Evolutionary conservation across 1,140 invertebrate species (phyloP).

Genomic region (Danaus plexippus): DNA sequence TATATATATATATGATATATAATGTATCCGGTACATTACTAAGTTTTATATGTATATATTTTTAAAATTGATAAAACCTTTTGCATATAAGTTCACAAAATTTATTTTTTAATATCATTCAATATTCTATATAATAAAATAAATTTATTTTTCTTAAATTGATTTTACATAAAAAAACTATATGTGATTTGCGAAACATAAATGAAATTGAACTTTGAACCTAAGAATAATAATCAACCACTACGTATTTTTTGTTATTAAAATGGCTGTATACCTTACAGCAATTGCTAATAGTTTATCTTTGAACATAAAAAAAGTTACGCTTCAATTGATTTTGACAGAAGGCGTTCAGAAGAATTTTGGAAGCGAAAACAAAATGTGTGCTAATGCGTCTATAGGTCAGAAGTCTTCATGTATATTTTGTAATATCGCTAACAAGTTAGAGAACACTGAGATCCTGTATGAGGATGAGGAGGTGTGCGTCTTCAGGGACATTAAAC

Average conservation of each 20-base stretch:
- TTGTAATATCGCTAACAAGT: conserved; percentile 78
- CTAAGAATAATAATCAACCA: too few relatives aligned
- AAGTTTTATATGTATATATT: too few relatives aligned
- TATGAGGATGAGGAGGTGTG: conserved; percentile 83
- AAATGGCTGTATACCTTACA: conserved; percentile 14
- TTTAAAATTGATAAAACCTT: too few relatives aligned
- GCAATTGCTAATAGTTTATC: conserved; percentile 1
- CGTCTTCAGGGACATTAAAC: conserved; percentile 88
- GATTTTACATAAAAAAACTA: too few relatives aligned
- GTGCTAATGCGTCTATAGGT: conserved; percentile 1
- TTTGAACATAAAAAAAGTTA: conserved; percentile 4
- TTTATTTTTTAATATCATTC: too few relatives aligned
- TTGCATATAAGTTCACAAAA: too few relatives aligned
- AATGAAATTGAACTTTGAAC: too few relatives aligned
- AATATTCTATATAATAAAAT: too few relatives aligned
- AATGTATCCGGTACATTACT: too few relatives aligned
- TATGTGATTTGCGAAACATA: too few relatives aligned
- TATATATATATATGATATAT: too few relatives aligned
- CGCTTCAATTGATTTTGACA: conserved; percentile 6
- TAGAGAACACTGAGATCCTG: conserved; percentile 72
- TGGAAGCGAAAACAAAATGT: conserved; percentile 16
- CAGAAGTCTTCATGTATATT: conserved; percentile 75
- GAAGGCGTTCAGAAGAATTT: conserved; percentile 7
- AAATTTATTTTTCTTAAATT: too few relatives aligned
- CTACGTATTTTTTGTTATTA: not conserved